Evolutionary conservation across 2,888 invertebrate species (phyloP).

Genomic region (Coenonympha arcania): DNA sequence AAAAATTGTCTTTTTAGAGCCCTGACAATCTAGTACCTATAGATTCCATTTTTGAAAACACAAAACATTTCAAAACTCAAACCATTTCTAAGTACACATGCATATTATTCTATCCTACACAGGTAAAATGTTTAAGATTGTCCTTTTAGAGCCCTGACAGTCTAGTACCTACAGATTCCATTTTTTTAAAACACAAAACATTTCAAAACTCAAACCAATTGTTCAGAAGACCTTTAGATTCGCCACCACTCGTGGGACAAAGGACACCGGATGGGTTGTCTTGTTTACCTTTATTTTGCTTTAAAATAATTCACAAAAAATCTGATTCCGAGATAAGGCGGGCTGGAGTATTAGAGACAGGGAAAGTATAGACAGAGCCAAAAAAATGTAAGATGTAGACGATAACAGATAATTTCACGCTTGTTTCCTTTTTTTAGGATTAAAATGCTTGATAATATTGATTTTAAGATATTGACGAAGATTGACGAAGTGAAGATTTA

Average conservation of each 20-base stretch:
- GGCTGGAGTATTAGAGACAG: slow-evolving; percentile 14
- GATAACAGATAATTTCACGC: slow-evolving; percentile 11
- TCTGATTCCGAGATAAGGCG: slow-evolving; percentile 45
- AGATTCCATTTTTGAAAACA: slow-evolving; percentile 3
- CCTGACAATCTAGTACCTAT: too few relatives aligned
- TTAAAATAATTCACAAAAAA: slow-evolving; percentile 51
- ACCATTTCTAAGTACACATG: too few relatives aligned
- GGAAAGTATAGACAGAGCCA: slow-evolving; percentile 16
- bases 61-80: background rate
- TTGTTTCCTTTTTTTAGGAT: slow-evolving; percentile 3
- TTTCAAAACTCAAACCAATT: slow-evolving; percentile 1
- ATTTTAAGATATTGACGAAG: background rate
- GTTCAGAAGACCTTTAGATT: slow-evolving; percentile 12
- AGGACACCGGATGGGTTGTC: slow-evolving; percentile 35
- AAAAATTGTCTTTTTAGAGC: too few relatives aligned
- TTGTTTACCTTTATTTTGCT: slow-evolving; percentile 59
- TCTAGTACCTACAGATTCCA: background rate
- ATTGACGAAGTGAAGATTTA: too few relatives aligned
- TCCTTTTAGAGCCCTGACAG: too few relatives aligned
- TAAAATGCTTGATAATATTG: slow-evolving; percentile 1
- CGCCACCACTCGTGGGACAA: slow-evolving; percentile 6
- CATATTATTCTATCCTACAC: too few relatives aligned
- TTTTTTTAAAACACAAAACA: slow-evolving; percentile 4
- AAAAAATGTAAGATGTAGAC: slow-evolving; percentile 10
- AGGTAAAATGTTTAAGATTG: too few relatives aligned